Conservation (phyloP, 1,140 invertebrate genomes). For the Ceratosolen fusciceps region DNA sequence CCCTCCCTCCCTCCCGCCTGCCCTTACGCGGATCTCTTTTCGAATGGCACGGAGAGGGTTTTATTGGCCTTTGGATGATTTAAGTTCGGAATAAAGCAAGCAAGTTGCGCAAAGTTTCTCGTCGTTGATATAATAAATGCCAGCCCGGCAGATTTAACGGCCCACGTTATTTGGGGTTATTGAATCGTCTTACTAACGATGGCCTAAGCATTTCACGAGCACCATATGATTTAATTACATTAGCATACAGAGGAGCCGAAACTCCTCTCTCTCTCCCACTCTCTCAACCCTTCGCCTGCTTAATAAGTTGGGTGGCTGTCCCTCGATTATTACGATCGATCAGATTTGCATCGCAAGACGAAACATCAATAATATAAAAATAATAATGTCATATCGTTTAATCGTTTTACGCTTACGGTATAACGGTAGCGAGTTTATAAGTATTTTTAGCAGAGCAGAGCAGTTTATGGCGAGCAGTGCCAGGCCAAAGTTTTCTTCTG, state of each 20-base stretch:
- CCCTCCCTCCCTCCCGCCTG: background rate
- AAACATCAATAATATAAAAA: no score
- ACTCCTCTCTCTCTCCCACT: no score
- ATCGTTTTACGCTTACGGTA: no score
- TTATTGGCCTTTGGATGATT: background rate
- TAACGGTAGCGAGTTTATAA: no score
- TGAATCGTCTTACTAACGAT: background rate
- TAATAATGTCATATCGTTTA: no score
- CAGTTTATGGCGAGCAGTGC: no score
- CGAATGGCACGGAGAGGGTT: background rate
- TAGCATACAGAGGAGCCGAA: background rate
- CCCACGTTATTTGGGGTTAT: background rate
- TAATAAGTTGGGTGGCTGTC: no score
- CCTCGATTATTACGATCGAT: no score
- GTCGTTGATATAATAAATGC: slow-evolving; percentile 11
- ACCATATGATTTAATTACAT: background rate
- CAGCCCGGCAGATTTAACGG: slow-evolving; percentile 10
- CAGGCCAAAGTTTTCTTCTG: no score
- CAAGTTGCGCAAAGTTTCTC: slow-evolving; percentile 3
- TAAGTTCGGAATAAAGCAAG: slow-evolving; percentile 3
- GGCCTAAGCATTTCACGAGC: background rate
- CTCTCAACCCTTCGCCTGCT: no score
- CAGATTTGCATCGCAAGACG: no score
- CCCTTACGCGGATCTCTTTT: background rate
- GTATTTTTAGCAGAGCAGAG: no score